Percentiles rank a stretch among this genome's conserved stretches.
phyloP scores from a whole-genome alignment of 2,888 invertebrate genomes.

The Apamea monoglypha region DNA sequence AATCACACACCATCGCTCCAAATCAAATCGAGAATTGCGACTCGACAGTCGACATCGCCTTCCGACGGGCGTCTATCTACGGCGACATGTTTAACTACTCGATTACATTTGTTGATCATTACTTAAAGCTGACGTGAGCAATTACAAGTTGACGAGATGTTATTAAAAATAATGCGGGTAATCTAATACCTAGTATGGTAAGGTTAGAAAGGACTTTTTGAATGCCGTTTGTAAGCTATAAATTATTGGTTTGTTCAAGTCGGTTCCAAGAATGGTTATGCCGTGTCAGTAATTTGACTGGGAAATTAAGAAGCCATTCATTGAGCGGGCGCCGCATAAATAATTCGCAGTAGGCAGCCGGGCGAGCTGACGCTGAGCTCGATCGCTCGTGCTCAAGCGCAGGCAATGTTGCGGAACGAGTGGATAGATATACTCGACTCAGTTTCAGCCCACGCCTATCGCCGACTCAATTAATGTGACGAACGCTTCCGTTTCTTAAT shows the following conservation, averaged over 20 bases:
- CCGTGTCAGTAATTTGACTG: slow-evolving; percentile 71
- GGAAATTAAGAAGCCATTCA: slow-evolving; percentile 74
- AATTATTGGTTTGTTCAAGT: slow-evolving; percentile 62
- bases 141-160: slow-evolving; percentile 64
- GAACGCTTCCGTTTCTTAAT: slow-evolving; percentile 78
- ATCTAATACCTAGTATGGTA: slow-evolving; percentile 66
- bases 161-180: slow-evolving; percentile 67
- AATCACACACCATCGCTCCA: slow-evolving; percentile 85
- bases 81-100: slow-evolving; percentile 44
- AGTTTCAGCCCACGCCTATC: slow-evolving; percentile 78
- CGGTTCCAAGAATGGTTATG: slow-evolving; percentile 71
- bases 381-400: slow-evolving; percentile 68
- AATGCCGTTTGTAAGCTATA: slow-evolving; percentile 60
- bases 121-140: slow-evolving; percentile 59
- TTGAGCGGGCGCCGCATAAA: slow-evolving; percentile 79
- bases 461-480: slow-evolving; percentile 77
- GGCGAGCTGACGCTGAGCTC: slow-evolving; percentile 49
- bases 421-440: slow-evolving; percentile 68
- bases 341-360: slow-evolving; percentile 77
- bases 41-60: slow-evolving; percentile 59
- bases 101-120: slow-evolving; percentile 57
- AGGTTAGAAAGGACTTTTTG: slow-evolving; percentile 71
- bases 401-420: slow-evolving; percentile 79
- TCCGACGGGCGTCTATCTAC: slow-evolving; percentile 57
- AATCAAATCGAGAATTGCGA: slow-evolving; percentile 82